These are phyloP conservation scores for Protobothrops mucrosquamatus DNA, from an alignment of 2,113 vertebrate species.

Conservation along the genomic window DNA sequence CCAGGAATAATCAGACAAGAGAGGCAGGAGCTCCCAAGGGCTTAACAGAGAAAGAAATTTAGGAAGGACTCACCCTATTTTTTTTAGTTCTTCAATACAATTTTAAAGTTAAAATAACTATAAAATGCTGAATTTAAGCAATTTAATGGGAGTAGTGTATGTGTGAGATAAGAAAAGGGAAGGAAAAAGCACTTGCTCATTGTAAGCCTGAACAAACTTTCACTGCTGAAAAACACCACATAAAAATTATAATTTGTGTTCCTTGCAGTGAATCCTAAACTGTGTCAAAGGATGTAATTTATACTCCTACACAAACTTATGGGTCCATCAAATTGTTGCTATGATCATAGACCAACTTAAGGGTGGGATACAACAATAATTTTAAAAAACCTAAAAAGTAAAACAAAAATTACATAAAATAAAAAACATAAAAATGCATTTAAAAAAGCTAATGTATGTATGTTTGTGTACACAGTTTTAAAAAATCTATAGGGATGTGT, in stretches of 20 bases:
- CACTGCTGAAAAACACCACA: background rate
- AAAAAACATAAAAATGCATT: background rate
- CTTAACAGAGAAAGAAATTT: background rate
- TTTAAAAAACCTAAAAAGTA: background rate
- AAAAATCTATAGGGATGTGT: background rate
- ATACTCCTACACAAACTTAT: background rate
- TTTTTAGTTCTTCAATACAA: background rate
- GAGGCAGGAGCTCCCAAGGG: background rate
- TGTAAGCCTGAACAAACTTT: background rate
- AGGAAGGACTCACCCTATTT: background rate
- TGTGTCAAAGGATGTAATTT: background rate
- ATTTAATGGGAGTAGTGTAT: background rate
- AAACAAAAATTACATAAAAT: background rate
- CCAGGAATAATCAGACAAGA: background rate
- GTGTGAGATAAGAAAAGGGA: background rate
- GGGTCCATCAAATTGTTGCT: background rate
- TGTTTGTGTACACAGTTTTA: background rate
- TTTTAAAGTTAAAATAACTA: background rate
- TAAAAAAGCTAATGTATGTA: background rate
- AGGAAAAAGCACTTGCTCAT: background rate
- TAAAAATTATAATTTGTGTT: background rate
- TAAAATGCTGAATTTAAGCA: background rate
- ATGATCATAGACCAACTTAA: background rate
- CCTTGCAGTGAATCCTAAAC: background rate
- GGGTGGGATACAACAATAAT: background rate